Evolutionary conservation across 1,140 invertebrate species (phyloP).

Genomic region (Camponotus floridanus): DNA sequence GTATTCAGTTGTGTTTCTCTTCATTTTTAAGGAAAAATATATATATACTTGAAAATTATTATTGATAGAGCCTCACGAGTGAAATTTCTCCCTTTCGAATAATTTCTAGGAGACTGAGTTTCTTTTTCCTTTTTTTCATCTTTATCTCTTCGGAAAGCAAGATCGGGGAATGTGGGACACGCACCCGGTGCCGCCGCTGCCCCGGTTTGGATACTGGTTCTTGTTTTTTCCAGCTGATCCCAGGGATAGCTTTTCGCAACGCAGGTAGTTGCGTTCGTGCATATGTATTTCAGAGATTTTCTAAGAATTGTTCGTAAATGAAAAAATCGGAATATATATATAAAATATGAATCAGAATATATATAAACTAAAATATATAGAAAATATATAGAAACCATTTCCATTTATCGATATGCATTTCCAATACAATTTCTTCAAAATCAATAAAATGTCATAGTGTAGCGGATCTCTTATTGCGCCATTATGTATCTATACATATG

Average conservation of each 20-base stretch:
- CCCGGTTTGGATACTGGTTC: conserved; percentile 23
- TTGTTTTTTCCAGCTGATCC: conserved; percentile 18
- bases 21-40: neutral
- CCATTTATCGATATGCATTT: conserved; percentile 27
- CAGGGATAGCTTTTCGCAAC: neutral
- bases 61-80: neutral
- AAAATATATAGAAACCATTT: neutral
- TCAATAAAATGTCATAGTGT: conserved; percentile 20
- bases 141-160: conserved; percentile 7
- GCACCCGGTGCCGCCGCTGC: conserved; percentile 51
- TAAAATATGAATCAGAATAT: neutral
- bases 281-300: conserved; percentile 22
- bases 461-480: neutral
- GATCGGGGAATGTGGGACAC: conserved; percentile 55
- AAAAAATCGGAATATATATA: neutral
- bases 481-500: neutral
- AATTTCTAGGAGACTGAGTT: conserved; percentile 2
- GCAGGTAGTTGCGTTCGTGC: conserved; percentile 9
- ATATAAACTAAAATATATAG: too few relatives aligned
- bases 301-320: neutral
- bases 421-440: conserved; percentile 15
- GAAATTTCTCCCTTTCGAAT: neutral
- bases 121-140: neutral
- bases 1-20: too few relatives aligned
- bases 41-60: neutral